phyloP scores from a whole-genome alignment of 2,888 invertebrate genomes.

The Magallana nippona region DNA sequence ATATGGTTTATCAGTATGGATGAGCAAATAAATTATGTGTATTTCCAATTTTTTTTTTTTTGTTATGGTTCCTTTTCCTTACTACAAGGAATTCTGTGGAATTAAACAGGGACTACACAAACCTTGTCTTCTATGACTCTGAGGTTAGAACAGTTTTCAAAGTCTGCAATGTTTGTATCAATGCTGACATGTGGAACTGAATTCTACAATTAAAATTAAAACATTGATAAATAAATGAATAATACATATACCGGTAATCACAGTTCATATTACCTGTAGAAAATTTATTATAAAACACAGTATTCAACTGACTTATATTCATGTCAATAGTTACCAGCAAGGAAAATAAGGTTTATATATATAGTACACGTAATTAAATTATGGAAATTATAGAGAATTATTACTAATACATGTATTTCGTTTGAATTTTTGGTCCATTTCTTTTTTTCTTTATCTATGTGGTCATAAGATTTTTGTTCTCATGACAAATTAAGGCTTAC shows the following conservation, averaged over 20 bases:
- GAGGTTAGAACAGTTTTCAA: conserved; percentile 74
- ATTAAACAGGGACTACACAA: conserved; percentile 15
- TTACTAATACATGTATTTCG: too few relatives aligned
- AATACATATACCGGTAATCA: background rate
- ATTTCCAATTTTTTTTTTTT: background rate
- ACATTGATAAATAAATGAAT: background rate
- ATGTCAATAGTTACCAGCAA: too few relatives aligned
- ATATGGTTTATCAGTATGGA: background rate
- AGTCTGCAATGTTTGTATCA: conserved; percentile 73
- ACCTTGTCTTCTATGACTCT: conserved; percentile 71
- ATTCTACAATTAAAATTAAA: conserved; percentile 66
- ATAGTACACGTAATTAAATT: too few relatives aligned
- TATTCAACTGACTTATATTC: background rate
- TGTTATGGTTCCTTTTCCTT: too few relatives aligned
- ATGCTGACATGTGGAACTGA: conserved; percentile 76
- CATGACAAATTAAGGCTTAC: conserved; percentile 63
- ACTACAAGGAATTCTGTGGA: too few relatives aligned
- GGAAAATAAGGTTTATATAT: too few relatives aligned
- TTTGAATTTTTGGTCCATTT: too few relatives aligned
- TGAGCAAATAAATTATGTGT: background rate
- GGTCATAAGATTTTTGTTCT: background rate
- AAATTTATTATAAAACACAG: background rate
- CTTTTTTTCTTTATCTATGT: too few relatives aligned
- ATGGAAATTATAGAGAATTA: too few relatives aligned
- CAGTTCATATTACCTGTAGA: too few relatives aligned